These are phyloP conservation scores for Sebastes paucispinis DNA, from an alignment of 2,797 vertebrate species.

Conservation along the genomic window DNA sequence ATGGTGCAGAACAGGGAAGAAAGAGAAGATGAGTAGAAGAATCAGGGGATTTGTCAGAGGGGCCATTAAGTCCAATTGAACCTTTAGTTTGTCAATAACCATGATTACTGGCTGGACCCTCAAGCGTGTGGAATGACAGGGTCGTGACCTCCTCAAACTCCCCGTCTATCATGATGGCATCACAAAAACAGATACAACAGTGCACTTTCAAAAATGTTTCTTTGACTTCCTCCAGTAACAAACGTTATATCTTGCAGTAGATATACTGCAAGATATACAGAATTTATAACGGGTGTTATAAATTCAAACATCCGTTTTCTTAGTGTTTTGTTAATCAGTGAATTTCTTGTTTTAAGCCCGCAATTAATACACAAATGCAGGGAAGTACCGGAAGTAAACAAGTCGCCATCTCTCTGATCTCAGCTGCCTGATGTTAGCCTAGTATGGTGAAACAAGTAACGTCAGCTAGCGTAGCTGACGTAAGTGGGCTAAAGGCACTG, in stretches of 20 bases:
- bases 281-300: no score
- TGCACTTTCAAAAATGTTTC: background rate
- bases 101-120: slow-evolving; percentile 62
- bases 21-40: slow-evolving; percentile 54
- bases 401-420: no score
- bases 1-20: slow-evolving; percentile 46
- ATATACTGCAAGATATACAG: no score
- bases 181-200: background rate
- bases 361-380: background rate
- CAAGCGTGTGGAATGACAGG: slow-evolving; percentile 39
- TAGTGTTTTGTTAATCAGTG: background rate
- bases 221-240: background rate
- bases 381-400: no score
- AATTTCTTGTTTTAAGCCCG: background rate
- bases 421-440: no score
- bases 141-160: slow-evolving; percentile 33
- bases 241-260: background rate
- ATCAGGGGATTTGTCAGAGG: slow-evolving; percentile 54
- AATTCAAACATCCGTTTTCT: background rate
- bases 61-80: slow-evolving; percentile 58
- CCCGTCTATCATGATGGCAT: slow-evolving; percentile 11
- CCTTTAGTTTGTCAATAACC: slow-evolving; percentile 70
- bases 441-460: no score
- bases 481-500: no score
- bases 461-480: no score